Conservation (phyloP, 2,113 vertebrate species). For the Megaleporinus macrocephalus region DNA sequence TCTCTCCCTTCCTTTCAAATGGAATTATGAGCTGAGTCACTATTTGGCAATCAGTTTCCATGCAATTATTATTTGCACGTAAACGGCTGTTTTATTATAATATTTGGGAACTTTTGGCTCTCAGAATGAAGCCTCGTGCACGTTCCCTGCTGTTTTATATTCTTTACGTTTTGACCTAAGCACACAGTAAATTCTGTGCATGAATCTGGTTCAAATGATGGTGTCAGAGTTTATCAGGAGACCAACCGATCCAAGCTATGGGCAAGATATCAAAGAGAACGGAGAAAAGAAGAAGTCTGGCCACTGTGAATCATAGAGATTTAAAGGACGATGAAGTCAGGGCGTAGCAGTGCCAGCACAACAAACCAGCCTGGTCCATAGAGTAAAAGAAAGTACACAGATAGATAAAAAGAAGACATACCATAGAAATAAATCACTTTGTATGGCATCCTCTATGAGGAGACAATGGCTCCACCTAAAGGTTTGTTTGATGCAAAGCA, state of each 20-base stretch:
- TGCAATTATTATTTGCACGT: background rate
- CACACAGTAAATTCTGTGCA: background rate
- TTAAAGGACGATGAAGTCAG: constrained; percentile 17
- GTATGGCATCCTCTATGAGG: background rate
- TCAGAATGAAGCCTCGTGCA: background rate
- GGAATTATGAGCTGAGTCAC: too few relatives aligned
- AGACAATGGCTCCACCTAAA: constrained; percentile 24
- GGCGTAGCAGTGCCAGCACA: background rate
- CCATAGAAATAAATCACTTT: background rate
- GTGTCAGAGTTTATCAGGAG: constrained; percentile 14
- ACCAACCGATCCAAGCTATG: background rate
- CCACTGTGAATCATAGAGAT: constrained; percentile 13
- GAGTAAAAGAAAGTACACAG: too few relatives aligned
- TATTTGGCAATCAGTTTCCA: too few relatives aligned
- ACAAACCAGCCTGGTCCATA: background rate
- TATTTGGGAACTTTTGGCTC: too few relatives aligned
- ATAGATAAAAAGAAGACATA: background rate
- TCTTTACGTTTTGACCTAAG: constrained; percentile 2
- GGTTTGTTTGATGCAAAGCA: background rate
- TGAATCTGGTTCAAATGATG: background rate
- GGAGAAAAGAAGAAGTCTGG: background rate
- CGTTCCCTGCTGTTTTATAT: background rate
- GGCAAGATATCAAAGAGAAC: constrained; percentile 9
- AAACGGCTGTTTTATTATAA: background rate
- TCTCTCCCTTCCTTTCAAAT: background rate